Evolutionary conservation across 2,113 vertebrate species (phyloP).

Genomic region (Hemiprocne comata): DNA sequence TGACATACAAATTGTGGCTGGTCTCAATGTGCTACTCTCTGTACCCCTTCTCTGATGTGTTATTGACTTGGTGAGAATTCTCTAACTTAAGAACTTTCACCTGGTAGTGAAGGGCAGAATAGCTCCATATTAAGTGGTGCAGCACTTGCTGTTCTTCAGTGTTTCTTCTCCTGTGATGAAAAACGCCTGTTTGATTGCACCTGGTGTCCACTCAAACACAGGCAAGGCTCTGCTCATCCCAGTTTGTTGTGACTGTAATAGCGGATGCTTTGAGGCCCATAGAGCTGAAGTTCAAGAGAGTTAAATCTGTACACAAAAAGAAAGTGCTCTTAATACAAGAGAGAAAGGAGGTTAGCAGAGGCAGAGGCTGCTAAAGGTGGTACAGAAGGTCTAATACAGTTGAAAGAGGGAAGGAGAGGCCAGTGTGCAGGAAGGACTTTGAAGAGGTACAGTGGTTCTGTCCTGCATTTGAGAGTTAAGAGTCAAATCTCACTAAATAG

Average conservation of each 20-base stretch:
- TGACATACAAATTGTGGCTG: not conserved
- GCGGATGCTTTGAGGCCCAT: not conserved
- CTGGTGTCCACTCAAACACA: not conserved
- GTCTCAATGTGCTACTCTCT: not conserved
- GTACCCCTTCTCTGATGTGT: not conserved
- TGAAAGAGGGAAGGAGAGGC: not conserved
- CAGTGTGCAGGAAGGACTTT: not conserved
- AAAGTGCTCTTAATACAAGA: not conserved
- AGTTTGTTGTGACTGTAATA: fast-evolving
- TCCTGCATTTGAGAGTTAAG: not conserved
- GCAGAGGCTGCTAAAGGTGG: not conserved
- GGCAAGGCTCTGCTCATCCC: not conserved
- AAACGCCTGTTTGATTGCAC: fast-evolving
- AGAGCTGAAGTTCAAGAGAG: not conserved
- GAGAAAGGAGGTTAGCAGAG: not conserved
- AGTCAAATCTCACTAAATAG: not conserved
- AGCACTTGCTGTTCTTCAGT: not conserved
- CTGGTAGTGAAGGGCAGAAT: not conserved
- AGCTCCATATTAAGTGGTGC: not conserved
- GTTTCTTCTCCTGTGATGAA: not conserved
- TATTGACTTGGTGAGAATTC: not conserved
- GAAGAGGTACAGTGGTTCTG: not conserved
- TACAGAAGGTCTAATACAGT: not conserved
- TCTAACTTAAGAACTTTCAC: not conserved
- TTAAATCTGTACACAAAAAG: not conserved